These are phyloP conservation scores for Chorisops tibialis DNA, from an alignment of 2,888 invertebrate species.

Conservation along the genomic window DNA sequence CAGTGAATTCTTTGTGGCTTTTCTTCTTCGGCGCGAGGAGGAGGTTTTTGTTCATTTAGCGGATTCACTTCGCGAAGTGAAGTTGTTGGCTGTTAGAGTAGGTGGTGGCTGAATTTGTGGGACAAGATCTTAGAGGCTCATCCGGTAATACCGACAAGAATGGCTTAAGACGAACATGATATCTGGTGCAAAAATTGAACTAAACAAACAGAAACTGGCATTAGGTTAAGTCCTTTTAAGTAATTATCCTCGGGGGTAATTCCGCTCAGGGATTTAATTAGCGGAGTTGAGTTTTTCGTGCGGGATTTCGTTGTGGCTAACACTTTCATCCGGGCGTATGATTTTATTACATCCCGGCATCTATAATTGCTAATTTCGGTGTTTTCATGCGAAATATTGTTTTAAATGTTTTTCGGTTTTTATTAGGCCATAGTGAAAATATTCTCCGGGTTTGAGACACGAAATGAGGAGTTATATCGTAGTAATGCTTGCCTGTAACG, in stretches of 20 bases:
- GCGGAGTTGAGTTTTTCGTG: conserved; percentile 4
- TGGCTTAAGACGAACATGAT: conserved; percentile 6
- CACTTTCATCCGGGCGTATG: conserved; percentile 4
- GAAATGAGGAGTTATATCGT: too few relatives aligned
- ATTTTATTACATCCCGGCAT: neutral
- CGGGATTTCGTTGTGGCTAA: conserved; percentile 1
- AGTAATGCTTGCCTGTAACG: too few relatives aligned
- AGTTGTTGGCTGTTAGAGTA: too few relatives aligned
- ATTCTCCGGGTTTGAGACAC: too few relatives aligned
- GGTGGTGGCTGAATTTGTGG: too few relatives aligned
- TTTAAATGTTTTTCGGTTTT: too few relatives aligned
- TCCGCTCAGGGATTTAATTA: conserved; percentile 17
- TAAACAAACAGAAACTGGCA: conserved; percentile 20
- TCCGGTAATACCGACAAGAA: conserved; percentile 4
- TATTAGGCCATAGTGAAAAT: too few relatives aligned
- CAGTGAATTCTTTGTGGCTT: conserved; percentile 25
- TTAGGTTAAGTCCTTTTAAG: conserved; percentile 19
- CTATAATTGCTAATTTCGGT: too few relatives aligned
- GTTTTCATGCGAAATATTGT: too few relatives aligned
- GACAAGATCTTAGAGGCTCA: neutral
- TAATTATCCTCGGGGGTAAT: conserved; percentile 19
- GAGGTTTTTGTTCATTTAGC: conserved; percentile 1
- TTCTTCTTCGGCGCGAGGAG: neutral
- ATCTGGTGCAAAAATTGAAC: conserved; percentile 17
- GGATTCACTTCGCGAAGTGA: too few relatives aligned